Evolutionary conservation across 2,797 vertebrate genomes (phyloP), one percentile per base, ranked within the genome.

Genomic region (Sebastes taczanowskii): DNA sequence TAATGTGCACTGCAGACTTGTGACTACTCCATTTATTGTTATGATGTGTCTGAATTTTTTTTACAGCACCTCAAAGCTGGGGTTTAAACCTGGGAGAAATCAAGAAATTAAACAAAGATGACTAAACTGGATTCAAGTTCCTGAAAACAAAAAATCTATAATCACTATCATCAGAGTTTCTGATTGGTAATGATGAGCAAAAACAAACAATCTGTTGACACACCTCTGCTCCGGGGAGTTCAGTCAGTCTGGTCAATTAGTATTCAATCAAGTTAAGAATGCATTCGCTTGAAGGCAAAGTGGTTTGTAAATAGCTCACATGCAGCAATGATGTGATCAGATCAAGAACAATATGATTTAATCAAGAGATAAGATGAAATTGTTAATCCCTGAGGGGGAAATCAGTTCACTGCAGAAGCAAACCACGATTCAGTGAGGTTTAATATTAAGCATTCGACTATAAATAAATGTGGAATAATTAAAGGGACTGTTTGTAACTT

Each of bases 181-280:
- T 32, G 23, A 72, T 34, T 46, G 38, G 18, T 76, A 60, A 73
- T 75, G 11, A 73, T 75, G 11, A 77, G 42, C 23, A 71, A 46
- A 70, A 70, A 35, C 32, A 30, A 23, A 13, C 42, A 46, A 16
- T 14, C 32, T 61, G 34, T 66, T 56, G 35, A 56, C 22, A 42
- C 53, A 56, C 14, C 8, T 42, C 9, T 20, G 59, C 63, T 68
- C 59, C 34, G 25, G 9, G 27, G 68, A 53, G 27, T 27, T 35
- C 46, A 49, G 14, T 53, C n/a, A 46, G 9, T 69, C 16, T 52
- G 42, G 10, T 67, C 42, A 49, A 13, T 49, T n/a, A 11, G 35
- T 49, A 13, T 30, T 67, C 34, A 38, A 11, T 52, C 30, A 10
- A 20, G 46, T 49, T 49, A 49, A 49, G 29, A 60, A 27, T 34